Base-by-base conservation (phyloP, 2,113 vertebrate species). In the Syngnathoides biaculeatus region DNA sequence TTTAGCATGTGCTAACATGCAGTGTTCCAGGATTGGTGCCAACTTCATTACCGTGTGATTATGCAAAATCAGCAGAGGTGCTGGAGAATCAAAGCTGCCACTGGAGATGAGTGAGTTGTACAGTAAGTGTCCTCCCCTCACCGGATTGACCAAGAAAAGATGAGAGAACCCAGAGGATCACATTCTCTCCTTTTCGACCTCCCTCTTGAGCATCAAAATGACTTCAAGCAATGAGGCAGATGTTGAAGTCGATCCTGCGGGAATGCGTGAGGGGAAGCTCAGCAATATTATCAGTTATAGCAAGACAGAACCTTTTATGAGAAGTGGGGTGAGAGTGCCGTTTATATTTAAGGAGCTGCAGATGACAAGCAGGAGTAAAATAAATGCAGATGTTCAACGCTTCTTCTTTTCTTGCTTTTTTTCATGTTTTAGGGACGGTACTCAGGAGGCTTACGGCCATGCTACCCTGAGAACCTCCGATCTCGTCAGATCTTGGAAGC, bases 1-100 rank as follows among this genome's bases (percentile, higher is more conserved):
- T 52, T 38, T 12, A 45, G 59, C 64, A 1, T 59, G 5, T 58
- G 67, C 71, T 67, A 64, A 48, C 67, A 12, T 8, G 75, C 77
- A 60, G 74, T 57, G 35, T 43, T 59, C 58, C 60, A 53, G 71
- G 80, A 57, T 70, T 67, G 65, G 71, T 69, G 82, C 67, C 77
- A 72, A 76, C 73, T 84, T 88, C 84, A 87, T 89, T 85, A 91
- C 67, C 11, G 60, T 10, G 69, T 77, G 80, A 87, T 88, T 88
- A 89, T 87, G 88, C 72, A 68, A 82, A 86, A 88, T 86, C 80
- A 80, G 82, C 79, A 77, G 78, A 84, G 82, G 81, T 78, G 79
- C 50, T 57, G 75, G 71, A 78, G 82, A 88, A 88, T 89, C 82
- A 88, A 87, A 87, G 78, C 75, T 20, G 50, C 75, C 71, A 24